These are phyloP conservation scores for Actenoides lindsayi DNA, from an alignment of 2,113 vertebrate species.

Conservation along the genomic window DNA sequence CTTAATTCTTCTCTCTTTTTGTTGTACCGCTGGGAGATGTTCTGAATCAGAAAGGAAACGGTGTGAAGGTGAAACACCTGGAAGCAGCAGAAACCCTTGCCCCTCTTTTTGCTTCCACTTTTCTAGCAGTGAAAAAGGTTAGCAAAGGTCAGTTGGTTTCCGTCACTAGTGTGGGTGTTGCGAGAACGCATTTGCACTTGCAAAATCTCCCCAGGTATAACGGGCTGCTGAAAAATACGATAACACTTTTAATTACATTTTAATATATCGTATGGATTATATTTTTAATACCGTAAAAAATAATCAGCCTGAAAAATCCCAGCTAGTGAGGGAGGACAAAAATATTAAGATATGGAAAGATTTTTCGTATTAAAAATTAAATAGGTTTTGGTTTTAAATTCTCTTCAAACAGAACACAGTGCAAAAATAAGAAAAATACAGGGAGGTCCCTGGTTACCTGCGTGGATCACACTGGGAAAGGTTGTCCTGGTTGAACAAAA, in stretches of 20 bases:
- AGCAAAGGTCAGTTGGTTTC: neutral
- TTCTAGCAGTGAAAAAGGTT: neutral
- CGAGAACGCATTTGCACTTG: neutral
- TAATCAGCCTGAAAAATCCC: conserved; percentile 27
- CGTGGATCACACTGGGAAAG: neutral
- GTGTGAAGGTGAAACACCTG: neutral
- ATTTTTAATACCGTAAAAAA: conserved; percentile 30
- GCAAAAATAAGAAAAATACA: neutral
- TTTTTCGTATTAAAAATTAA: neutral
- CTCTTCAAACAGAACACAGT: neutral
- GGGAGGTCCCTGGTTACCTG: neutral
- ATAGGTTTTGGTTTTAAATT: neutral
- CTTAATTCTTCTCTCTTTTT: neutral
- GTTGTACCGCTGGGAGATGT: neutral
- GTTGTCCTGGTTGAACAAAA: neutral
- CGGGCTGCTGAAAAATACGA: neutral
- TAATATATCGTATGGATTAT: neutral
- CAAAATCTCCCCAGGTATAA: neutral
- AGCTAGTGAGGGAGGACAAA: conserved; percentile 1
- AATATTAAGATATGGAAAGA: conserved; percentile 18
- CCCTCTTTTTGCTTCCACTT: neutral
- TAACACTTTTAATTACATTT: conserved; percentile 48
- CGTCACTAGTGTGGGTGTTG: neutral
- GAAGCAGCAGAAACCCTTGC: neutral
- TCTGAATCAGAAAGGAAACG: neutral